Conservation (phyloP, 2,888 invertebrate species). For the Alloscopus bannaensis region DNA sequence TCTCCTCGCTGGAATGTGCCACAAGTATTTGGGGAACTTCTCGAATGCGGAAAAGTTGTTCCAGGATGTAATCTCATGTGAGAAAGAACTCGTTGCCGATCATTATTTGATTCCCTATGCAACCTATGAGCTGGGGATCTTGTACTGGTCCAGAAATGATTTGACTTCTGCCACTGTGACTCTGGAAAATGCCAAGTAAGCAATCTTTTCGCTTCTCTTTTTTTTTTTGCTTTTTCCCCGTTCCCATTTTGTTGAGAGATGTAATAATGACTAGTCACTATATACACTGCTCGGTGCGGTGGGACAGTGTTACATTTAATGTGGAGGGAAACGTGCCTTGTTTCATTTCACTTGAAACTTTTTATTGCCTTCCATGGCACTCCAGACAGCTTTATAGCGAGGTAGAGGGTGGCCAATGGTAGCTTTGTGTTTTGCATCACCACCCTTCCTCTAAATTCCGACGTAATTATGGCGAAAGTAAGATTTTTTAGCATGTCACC, state of each 20-base stretch:
- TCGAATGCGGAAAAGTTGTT: conserved; percentile 87
- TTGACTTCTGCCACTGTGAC: conserved; percentile 82
- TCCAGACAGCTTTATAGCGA: too few species aligned
- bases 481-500: conserved; percentile 33
- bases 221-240: too few species aligned
- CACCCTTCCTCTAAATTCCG: too few species aligned
- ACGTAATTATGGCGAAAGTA: not conserved
- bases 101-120: conserved; percentile 90
- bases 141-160: conserved; percentile 84
- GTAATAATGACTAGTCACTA: too few species aligned
- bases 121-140: conserved; percentile 88
- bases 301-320: too few species aligned
- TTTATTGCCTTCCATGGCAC: conserved; percentile 6
- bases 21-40: conserved; percentile 86
- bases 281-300: too few species aligned
- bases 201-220: too few species aligned
- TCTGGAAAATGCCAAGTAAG: conserved; percentile 89
- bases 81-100: conserved; percentile 87
- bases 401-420: too few species aligned
- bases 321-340: too few species aligned
- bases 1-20: conserved; percentile 88
- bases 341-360: too few species aligned
- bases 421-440: too few species aligned
- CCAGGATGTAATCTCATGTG: conserved; percentile 80
- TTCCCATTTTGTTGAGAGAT: too few species aligned